Conservation (phyloP, 1,140 invertebrate genomes). For the Drosophila funebris region DNA sequence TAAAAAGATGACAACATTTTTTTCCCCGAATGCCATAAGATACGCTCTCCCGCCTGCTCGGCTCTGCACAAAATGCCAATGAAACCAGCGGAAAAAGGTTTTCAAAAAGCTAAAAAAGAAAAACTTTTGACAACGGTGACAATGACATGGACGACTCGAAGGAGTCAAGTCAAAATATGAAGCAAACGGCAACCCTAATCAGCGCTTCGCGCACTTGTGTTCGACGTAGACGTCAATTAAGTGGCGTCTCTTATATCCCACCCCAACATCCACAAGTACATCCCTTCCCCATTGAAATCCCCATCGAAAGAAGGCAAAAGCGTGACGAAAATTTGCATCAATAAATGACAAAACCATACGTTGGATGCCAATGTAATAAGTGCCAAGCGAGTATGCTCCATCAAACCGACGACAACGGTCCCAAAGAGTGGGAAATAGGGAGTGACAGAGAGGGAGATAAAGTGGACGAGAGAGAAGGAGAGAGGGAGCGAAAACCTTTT, state of each 20-base stretch:
- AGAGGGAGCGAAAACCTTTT: constrained; percentile 57
- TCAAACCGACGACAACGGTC: constrained; percentile 42
- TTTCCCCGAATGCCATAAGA: constrained; percentile 51
- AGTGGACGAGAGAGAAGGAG: not conserved
- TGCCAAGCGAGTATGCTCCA: constrained; percentile 76
- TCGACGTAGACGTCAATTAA: constrained; percentile 80
- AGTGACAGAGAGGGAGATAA: not conserved
- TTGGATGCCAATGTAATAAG: constrained; percentile 75
- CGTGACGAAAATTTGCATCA: constrained; percentile 70
- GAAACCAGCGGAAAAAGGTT: constrained; percentile 14
- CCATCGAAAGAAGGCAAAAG: constrained; percentile 32
- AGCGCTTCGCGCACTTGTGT: constrained; percentile 71
- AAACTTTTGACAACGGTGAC: constrained; percentile 71
- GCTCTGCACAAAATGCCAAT: constrained; percentile 2
- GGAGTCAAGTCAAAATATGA: constrained; percentile 18
- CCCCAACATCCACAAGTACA: not conserved
- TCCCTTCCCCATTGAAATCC: not conserved
- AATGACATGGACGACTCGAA: constrained; percentile 59
- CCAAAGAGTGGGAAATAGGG: not conserved
- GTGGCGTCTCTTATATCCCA: constrained; percentile 40
- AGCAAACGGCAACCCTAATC: constrained; percentile 71
- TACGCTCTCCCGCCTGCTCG: constrained; percentile 19
- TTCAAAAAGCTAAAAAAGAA: constrained; percentile 31
- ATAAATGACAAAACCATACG: constrained; percentile 81
- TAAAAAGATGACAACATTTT: constrained; percentile 63